Conservation (phyloP, 1,140 invertebrate genomes). For the Eumeta japonica region DNA sequence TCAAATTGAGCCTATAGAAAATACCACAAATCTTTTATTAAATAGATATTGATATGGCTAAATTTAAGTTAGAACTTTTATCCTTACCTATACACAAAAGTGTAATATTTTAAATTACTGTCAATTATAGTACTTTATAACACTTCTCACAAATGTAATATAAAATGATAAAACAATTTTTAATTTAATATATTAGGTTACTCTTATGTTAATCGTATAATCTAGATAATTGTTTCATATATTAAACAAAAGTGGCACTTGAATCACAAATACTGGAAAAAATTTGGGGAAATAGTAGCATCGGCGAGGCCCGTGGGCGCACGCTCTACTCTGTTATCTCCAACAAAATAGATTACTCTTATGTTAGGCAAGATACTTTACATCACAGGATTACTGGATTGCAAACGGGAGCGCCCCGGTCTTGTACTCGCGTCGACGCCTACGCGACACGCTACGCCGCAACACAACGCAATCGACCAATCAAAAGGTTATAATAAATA, state of each 20-base stretch:
- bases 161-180: constrained; percentile 62
- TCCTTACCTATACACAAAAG: constrained; percentile 58
- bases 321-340: constrained; percentile 20
- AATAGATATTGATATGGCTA: constrained; percentile 61
- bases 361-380: constrained; percentile 40
- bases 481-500: constrained; percentile 19
- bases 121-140: constrained; percentile 56
- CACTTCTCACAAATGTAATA: constrained; percentile 58
- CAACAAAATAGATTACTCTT: constrained; percentile 40
- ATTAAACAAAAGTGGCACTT: constrained; percentile 63
- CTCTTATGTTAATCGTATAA: constrained; percentile 59
- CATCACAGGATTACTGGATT: constrained; percentile 34
- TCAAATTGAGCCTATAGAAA: constrained; percentile 59
- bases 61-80: constrained; percentile 60
- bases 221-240: constrained; percentile 62
- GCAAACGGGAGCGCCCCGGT: constrained; percentile 15
- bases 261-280: constrained; percentile 63
- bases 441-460: constrained; percentile 17
- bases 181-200: constrained; percentile 60
- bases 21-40: constrained; percentile 58
- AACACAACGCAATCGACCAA: constrained; percentile 3
- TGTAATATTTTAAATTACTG: constrained; percentile 57
- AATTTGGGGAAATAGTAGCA: constrained; percentile 57
- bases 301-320: constrained; percentile 32
- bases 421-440: constrained; percentile 2